Percentiles rank a stretch among this genome's conserved stretches.
phyloP scores from a whole-genome alignment of 2,797 vertebrate genomes.

The Esox lucius region DNA sequence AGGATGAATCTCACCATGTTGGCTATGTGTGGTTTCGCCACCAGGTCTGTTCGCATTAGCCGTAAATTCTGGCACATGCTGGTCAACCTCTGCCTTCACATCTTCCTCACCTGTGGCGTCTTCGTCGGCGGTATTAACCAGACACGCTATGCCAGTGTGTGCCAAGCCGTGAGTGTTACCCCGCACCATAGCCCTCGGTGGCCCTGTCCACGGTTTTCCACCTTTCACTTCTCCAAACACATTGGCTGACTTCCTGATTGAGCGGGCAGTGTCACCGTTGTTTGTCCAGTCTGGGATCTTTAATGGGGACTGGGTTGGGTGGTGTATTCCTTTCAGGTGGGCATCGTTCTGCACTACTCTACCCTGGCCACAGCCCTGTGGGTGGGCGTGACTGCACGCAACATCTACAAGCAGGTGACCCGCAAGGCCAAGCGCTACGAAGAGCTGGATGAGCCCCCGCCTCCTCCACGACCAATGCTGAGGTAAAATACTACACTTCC shows the following conservation, averaged over 20 bases:
- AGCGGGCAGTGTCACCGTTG: too few species aligned
- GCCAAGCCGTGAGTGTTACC: conserved; percentile 89
- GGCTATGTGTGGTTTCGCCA: conserved; percentile 11
- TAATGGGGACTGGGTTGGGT: not conserved
- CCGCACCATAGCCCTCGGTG: not conserved
- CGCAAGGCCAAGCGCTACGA: conserved; percentile 92
- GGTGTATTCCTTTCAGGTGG: conserved; percentile 76
- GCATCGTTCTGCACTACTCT: conserved; percentile 95
- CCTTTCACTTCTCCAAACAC: not conserved
- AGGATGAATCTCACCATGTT: not conserved
- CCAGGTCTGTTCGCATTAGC: conserved; percentile 90
- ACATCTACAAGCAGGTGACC: conserved; percentile 97
- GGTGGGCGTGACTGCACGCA: conserved; percentile 94
- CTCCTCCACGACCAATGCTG: conserved; percentile 94
- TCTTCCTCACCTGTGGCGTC: conserved; percentile 89
- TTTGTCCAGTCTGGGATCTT: not conserved
- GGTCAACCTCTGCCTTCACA: conserved; percentile 92
- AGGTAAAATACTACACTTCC: conserved; percentile 73
- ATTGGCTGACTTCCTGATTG: conserved; percentile 6
- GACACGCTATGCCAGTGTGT: conserved; percentile 84
- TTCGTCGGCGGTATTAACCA: conserved; percentile 93
- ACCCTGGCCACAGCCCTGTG: conserved; percentile 93
- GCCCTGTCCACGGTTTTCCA: too few species aligned
- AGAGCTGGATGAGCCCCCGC: conserved; percentile 91
- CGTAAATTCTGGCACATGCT: conserved; percentile 98